Percentiles rank a stretch among this genome's conserved stretches.
Conservation (phyloP, 2,113 vertebrate genomes). For the Malurus elegans region DNA sequence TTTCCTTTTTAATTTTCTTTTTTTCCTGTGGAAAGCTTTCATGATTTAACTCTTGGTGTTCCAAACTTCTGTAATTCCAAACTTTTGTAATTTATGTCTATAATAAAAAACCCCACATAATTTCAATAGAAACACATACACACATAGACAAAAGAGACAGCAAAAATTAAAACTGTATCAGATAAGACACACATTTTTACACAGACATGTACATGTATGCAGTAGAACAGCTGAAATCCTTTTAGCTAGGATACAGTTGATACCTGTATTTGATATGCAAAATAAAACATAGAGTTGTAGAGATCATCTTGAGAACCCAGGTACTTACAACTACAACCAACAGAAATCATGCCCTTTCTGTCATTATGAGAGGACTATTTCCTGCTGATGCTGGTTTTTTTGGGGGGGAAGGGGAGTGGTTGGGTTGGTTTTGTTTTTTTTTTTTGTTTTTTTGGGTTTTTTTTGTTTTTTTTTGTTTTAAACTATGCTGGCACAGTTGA, state of each 20-base stretch:
- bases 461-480: background rate
- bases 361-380: background rate
- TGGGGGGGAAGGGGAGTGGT: too few species aligned
- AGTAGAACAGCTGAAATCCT: background rate
- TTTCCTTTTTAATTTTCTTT: background rate
- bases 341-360: background rate
- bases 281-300: background rate
- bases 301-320: background rate
- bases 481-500: background rate
- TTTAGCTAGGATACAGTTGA: background rate
- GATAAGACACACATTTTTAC: background rate
- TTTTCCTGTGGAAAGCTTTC: background rate
- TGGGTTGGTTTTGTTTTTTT: too few species aligned
- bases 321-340: background rate
- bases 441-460: too few species aligned
- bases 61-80: background rate
- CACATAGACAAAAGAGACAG: accelerated
- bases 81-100: background rate
- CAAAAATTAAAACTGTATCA: background rate
- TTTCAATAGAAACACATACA: background rate
- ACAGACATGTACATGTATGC: background rate
- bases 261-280: background rate
- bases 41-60: background rate
- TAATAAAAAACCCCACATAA: background rate
- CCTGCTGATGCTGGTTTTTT: background rate